These are phyloP conservation scores for Carcharodon carcharias DNA, from an alignment of 2,797 vertebrate species.

Conservation along the genomic window DNA sequence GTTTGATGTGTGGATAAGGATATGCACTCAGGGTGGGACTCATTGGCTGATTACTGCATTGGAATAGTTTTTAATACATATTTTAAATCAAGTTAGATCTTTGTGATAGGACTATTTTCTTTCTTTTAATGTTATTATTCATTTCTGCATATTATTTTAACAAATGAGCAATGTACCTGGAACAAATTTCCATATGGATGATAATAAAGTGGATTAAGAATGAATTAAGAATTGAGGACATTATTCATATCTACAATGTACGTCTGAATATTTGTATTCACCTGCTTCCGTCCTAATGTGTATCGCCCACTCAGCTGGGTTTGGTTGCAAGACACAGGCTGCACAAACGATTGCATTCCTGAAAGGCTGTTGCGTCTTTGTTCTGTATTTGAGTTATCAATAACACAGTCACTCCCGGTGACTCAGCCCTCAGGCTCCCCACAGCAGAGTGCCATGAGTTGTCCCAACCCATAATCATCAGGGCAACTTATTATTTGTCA, in stretches of 20 bases:
- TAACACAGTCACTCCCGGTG: neutral
- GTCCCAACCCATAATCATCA: neutral
- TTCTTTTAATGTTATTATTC: too few species aligned
- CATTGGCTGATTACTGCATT: too few species aligned
- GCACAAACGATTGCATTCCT: neutral
- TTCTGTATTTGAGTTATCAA: neutral
- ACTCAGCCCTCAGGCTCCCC: neutral
- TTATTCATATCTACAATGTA: neutral
- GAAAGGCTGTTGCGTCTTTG: neutral
- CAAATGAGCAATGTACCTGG: too few species aligned
- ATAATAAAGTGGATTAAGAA: too few species aligned
- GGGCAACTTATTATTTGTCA: neutral
- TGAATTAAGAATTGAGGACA: neutral
- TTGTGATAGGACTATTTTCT: too few species aligned
- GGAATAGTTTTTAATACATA: too few species aligned
- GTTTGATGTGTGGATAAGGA: too few species aligned
- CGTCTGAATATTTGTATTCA: neutral
- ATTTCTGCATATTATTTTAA: too few species aligned
- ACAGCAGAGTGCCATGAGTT: too few species aligned
- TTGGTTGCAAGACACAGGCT: neutral
- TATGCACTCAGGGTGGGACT: too few species aligned
- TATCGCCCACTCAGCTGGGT: neutral
- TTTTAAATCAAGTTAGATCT: too few species aligned
- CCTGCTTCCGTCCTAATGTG: neutral
- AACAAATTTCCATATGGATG: too few species aligned